These are phyloP conservation scores for Anthophora plumipes DNA, from an alignment of 2,888 invertebrate genomes.

Conservation along the genomic window DNA sequence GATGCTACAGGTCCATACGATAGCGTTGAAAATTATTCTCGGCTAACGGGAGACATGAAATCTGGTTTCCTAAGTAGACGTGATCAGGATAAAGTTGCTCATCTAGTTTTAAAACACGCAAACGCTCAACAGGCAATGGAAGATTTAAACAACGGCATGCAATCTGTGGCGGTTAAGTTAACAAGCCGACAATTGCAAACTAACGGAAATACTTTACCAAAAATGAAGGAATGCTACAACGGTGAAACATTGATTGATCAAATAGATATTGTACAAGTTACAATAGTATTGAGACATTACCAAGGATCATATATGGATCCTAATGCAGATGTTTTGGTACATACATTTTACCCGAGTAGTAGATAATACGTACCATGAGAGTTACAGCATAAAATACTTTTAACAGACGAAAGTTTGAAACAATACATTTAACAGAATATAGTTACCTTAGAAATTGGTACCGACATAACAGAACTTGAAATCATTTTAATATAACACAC, in stretches of 20 bases:
- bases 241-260: fast-evolving
- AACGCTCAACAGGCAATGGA: conserved; percentile 61
- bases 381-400: too few species aligned
- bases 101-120: conserved; percentile 57
- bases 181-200: background rate
- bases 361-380: background rate
- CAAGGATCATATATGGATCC: conserved; percentile 30
- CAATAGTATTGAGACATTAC: conserved; percentile 73
- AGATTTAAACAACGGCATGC: conserved; percentile 49
- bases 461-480: background rate
- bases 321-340: conserved; percentile 72
- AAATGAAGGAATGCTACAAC: conserved; percentile 55
- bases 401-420: background rate
- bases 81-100: conserved; percentile 72
- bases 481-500: background rate
- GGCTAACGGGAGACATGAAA: conserved; percentile 43
- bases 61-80: conserved; percentile 71
- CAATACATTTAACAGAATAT: too few species aligned
- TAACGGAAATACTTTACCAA: conserved; percentile 43
- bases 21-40: conserved; percentile 75
- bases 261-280: conserved; percentile 54
- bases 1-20: conserved; percentile 49
- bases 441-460: background rate
- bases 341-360: conserved; percentile 75
- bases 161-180: background rate